Percentiles rank a stretch among this genome's conserved stretches.
Conservation (phyloP, 2,888 invertebrate genomes). For the Parnassius orleans region DNA sequence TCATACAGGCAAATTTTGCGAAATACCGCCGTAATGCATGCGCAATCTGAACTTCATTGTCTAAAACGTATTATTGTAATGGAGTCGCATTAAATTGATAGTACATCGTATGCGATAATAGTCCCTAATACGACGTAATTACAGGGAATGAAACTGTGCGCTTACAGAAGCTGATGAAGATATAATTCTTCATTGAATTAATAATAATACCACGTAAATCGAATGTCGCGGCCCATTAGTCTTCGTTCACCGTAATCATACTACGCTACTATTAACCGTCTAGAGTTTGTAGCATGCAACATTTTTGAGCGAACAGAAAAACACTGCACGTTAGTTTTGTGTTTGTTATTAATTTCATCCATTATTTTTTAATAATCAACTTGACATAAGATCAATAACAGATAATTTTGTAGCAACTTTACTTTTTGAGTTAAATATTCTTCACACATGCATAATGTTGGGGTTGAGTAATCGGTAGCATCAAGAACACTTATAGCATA, state of each 20-base stretch:
- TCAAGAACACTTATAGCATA: too few relatives aligned
- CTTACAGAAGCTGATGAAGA: constrained; percentile 61
- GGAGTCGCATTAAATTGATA: constrained; percentile 66
- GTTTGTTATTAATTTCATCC: constrained; percentile 19
- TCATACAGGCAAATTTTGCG: constrained; percentile 46
- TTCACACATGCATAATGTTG: too few relatives aligned
- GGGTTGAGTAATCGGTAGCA: too few relatives aligned
- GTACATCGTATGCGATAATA: constrained; percentile 62
- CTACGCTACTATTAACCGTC: constrained; percentile 28
- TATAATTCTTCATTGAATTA: constrained; percentile 68
- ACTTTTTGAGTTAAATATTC: background rate
- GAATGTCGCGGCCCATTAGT: constrained; percentile 39
- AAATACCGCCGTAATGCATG: constrained; percentile 44
- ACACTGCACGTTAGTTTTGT: constrained; percentile 26
- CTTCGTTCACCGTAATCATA: constrained; percentile 18
- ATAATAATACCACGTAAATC: constrained; percentile 53
- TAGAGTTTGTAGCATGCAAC: constrained; percentile 43
- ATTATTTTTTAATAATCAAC: constrained; percentile 8
- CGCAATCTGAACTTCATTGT: constrained; percentile 58
- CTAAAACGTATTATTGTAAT: constrained; percentile 64
- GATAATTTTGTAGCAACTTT: constrained; percentile 8
- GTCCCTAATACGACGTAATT: constrained; percentile 68
- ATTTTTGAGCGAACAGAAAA: constrained; percentile 39
- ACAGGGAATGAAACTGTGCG: constrained; percentile 52
- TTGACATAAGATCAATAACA: constrained; percentile 2